Base-by-base conservation (phyloP, 2,888 invertebrate genomes). In the Diachrysia chrysitis region DNA sequence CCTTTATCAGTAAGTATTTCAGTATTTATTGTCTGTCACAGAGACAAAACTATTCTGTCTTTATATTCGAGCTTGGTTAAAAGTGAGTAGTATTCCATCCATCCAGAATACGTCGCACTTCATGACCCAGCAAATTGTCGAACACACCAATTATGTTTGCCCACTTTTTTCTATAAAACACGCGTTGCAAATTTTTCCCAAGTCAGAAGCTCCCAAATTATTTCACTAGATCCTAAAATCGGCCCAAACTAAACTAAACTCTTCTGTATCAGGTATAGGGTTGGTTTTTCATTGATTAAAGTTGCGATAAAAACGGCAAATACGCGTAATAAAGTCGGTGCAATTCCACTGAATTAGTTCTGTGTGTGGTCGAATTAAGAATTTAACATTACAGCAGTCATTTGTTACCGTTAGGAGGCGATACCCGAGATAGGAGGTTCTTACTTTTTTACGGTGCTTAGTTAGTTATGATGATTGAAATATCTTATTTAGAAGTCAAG, bases 141-240 rank as follows among this genome's bases (percentile, higher is more conserved):
- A 19, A 51, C 48, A 51, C 48, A 4, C 19, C 21, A 21, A 51
- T 51, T 21, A 51, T 51, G 19, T 19, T 19, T 48, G 10, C 48
- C 48, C 19, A 48, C 17, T 57, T 53, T 65, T 59, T 65, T 65
- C 62, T 23, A 21, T 42, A 42, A 42, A 58, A 58, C 21, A 51
- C 48, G 48, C 48, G 48, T 19, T 51, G 48, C 48, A 21, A 51
- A 51, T 51, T 51, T 51, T 51, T 51, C 48, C 48, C 21, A 10
- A 21, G 48, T 51, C 48, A 51, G 21, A 51, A 51, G 48, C 48
- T 51, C 10, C 48, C 48, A 51, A 51, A 51, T 51, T 51, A 51
- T 51, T 51, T 51, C 21, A 51, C 48, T 51, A 51, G 48, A 21
- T 21, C 48, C 48, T 21, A 19, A 21, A 12, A 12, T 12, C 19